Percentiles rank a stretch among this genome's conserved stretches.
phyloP scores from a whole-genome alignment of 2,113 vertebrate genomes.

The Oryzias celebensis region DNA sequence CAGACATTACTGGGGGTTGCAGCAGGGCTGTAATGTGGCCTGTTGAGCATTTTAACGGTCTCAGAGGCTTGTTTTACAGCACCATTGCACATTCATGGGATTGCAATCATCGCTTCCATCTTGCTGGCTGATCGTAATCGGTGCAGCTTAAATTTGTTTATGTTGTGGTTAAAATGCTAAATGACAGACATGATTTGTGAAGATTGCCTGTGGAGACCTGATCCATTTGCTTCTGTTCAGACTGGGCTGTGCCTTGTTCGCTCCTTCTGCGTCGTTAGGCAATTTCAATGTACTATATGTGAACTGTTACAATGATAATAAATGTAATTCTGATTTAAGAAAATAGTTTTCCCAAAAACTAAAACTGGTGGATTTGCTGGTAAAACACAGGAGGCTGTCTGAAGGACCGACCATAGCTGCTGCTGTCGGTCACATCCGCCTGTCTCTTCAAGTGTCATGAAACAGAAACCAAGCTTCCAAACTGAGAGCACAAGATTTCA shows the following conservation, averaged over 20 bases:
- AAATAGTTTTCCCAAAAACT: too few relatives aligned
- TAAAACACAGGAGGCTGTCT: too few relatives aligned
- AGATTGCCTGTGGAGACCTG: not conserved
- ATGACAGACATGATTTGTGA: slow-evolving; percentile 35
- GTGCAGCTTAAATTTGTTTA: slow-evolving; percentile 23
- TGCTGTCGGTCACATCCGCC: too few relatives aligned
- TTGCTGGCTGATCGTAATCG: slow-evolving; percentile 34
- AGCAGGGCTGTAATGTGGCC: slow-evolving; percentile 58
- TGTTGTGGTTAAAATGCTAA: slow-evolving; percentile 26
- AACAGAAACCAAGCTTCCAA: too few relatives aligned
- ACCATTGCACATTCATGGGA: slow-evolving; percentile 38
- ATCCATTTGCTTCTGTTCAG: slow-evolving; percentile 33
- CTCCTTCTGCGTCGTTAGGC: slow-evolving; percentile 16
- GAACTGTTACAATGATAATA: too few relatives aligned
- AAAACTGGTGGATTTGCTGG: too few relatives aligned
- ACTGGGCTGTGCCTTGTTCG: slow-evolving; percentile 9
- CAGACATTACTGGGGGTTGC: slow-evolving; percentile 54
- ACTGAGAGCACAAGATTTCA: too few relatives aligned
- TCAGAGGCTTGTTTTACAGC: slow-evolving; percentile 49
- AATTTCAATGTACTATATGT: too few relatives aligned
- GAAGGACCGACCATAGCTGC: too few relatives aligned
- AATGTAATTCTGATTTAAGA: too few relatives aligned
- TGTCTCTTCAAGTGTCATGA: too few relatives aligned
- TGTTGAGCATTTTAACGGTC: slow-evolving; percentile 36
- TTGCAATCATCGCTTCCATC: slow-evolving; percentile 35